Evolutionary conservation across 1,140 invertebrate genomes (phyloP), one percentile per base, ranked within the genome.

Genomic region (Drosophila subobscura): DNA sequence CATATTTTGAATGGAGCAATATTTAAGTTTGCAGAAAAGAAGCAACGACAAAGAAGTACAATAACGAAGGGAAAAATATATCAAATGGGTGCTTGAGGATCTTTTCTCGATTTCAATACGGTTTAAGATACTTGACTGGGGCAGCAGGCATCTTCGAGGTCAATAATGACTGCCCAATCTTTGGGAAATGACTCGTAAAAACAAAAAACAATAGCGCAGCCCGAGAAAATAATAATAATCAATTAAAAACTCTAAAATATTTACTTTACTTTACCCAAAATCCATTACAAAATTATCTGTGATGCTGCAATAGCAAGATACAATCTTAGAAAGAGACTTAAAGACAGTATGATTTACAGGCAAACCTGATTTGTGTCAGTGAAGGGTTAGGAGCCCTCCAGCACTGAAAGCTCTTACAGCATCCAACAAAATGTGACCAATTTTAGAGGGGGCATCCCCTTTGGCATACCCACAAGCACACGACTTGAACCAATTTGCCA

Each of bases 1-100:
- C 47, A 46, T 47, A 54, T 52, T 57, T 63, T 72, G 51, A 83
- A 60, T 77, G 70, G 59, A 61, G 63, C 33, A 64, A 65, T 65
- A 58, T 40, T 50, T 66, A 49, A 65, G 52, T 14, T 50, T 52
- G 42, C 40, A 20, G 54, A 33, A 2, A 37, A 16, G 5, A 42
- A 44, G 10, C 16, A 4, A 8, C 14, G 6, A 33, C 5, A 23
- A 10, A 3, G 3, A 10, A 25, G 10, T 4, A 10, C 33, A 12
- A 1, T 37, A 63, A 45, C 14, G 6, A 33, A 29, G 16, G 10
- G 10, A 4, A 12, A 12, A 0, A 37, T 0, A 37, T 10, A 37
- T 10, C 10, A 37, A 37, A 12, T 37, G 33, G 29, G 12, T 12
- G 10, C 8, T 10, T 37, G 33, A 12, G 12, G 33, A 12, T 4